Base-by-base conservation (phyloP, 2,888 invertebrate species). In the Netelia inedita region DNA sequence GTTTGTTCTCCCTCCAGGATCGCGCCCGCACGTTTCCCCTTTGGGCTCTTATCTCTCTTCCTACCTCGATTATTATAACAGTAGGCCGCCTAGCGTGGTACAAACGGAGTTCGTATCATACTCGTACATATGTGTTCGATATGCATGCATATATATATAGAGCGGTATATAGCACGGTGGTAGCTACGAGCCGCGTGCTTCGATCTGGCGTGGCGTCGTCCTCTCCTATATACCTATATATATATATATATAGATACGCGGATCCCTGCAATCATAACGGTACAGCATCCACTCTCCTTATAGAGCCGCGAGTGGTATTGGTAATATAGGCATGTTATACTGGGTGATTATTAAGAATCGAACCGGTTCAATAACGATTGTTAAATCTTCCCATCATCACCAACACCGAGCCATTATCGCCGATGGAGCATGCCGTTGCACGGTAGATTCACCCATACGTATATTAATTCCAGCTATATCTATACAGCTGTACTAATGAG, bases 261-360 rank as follows among this genome's bases (percentile, higher is more conserved):
- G 89, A 88, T 90, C 88, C 87, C 87, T 85, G 89, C 91, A 91
- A 92, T 92, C 91, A 89, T 93, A 93, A 93, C 93, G 93, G 93
- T 92, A 92, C 89, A 80, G 85, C 90, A 90, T 91, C 91, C 91
- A 92, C 91, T 91, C 55, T 23, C 90, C 90, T 88, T 89, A 87
- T 85, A 75, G 68, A 88, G 87, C 61, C 53, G 59, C 78, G 63
- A 86, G 78, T 78, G 76, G 50, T 79, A 86, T 81, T 72, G 81
- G 75, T 81, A 83, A 73, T 71, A 19, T 35, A 53, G 57, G 69
- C 66, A 72, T 85, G 85, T 85, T 88, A 83, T 87, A 88, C 88
- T 72, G 83, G 83, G 80, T 87, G 88, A 88, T 87, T 89, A 88
- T 89, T 88, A 79, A 85, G 85, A 82, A 85, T 76, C 79, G 82